A percentile compares a stretch with the other conserved stretches of the same genome.
Evolutionary conservation across 2,797 vertebrate genomes (phyloP).

Genomic region (Mionectes olivaceus): DNA sequence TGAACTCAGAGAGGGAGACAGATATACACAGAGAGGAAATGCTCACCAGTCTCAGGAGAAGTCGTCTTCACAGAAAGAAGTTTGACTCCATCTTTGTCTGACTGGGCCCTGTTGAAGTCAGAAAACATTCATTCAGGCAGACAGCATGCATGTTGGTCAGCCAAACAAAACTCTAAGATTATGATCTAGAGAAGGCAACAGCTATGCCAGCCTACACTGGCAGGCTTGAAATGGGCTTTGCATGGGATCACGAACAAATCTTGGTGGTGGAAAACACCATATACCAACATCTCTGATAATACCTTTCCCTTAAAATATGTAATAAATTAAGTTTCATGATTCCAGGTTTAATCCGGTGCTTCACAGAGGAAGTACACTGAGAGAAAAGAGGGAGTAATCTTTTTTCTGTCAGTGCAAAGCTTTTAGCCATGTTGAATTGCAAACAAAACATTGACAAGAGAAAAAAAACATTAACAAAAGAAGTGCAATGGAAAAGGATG

Average conservation of each 20-base stretch:
- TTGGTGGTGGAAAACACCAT: neutral
- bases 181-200: neutral
- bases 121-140: constrained; percentile 50
- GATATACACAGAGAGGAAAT: neutral
- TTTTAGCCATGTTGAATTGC: neutral
- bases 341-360: neutral
- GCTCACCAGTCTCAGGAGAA: constrained; percentile 87
- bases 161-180: neutral
- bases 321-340: neutral
- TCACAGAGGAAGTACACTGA: neutral
- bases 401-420: neutral
- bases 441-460: neutral
- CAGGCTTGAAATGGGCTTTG: neutral
- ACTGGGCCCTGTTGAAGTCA: constrained; percentile 84
- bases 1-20: neutral
- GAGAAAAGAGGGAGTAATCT: neutral
- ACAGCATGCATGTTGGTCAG: neutral
- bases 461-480: neutral
- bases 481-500: neutral
- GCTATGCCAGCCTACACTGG: neutral
- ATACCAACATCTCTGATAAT: neutral
- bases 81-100: constrained; percentile 92
- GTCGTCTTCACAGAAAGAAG: constrained; percentile 93
- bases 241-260: neutral
- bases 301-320: neutral